These are phyloP conservation scores for Lithobates sylvaticus DNA, from an alignment of 2,797 vertebrate species.

Conservation along the genomic window DNA sequence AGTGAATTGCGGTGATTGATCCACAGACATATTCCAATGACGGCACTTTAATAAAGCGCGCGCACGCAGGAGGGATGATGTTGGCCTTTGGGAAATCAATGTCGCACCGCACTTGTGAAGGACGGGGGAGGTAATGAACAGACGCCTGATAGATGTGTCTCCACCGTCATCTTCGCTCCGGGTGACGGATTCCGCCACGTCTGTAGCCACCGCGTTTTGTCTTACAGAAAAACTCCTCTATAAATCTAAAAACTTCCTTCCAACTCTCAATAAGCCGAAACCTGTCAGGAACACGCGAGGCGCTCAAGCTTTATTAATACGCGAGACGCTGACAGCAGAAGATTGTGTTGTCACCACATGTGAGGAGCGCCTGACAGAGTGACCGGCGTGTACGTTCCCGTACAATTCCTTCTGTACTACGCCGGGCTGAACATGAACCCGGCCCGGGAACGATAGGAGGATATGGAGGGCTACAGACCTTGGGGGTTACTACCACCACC, in stretches of 20 bases:
- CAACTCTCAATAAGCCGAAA: constrained; percentile 7
- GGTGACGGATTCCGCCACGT: not conserved
- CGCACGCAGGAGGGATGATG: not conserved
- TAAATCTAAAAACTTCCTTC: not conserved
- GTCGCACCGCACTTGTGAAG: too few species aligned
- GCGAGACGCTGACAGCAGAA: not conserved
- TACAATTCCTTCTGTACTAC: not conserved
- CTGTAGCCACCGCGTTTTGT: not conserved
- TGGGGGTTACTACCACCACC: too few species aligned
- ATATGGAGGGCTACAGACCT: too few species aligned
- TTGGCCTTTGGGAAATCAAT: not conserved
- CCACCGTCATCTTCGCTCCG: not conserved
- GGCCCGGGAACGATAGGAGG: not conserved
- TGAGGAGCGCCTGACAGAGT: not conserved
- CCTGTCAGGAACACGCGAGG: not conserved
- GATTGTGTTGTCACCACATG: not conserved
- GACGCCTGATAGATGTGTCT: not conserved
- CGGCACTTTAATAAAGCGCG: not conserved
- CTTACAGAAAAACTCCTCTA: not conserved
- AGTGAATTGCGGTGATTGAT: not conserved
- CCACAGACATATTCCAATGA: not conserved
- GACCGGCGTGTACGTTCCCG: not conserved
- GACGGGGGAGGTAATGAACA: not conserved
- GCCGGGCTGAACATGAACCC: not conserved
- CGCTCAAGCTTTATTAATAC: not conserved